phyloP scores from a whole-genome alignment of 2,888 invertebrate species.

The Oscheius sp. region DNA sequence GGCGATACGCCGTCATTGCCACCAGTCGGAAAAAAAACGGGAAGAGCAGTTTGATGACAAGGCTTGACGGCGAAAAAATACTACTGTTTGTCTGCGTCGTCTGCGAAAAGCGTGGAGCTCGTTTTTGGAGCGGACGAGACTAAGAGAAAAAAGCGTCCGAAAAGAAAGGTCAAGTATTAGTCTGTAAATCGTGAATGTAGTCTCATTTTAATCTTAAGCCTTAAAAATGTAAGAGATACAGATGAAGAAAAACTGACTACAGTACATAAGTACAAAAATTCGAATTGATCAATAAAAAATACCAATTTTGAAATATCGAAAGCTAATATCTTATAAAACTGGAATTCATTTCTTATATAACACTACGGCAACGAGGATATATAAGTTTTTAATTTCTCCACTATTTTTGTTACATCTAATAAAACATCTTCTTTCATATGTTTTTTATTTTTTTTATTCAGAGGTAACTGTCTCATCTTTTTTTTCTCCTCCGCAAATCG shows the following conservation, averaged over 20 bases:
- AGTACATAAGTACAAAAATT: too few species aligned
- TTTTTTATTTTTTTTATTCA: neutral
- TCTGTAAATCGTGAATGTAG: neutral
- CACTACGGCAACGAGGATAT: too few species aligned
- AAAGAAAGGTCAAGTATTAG: neutral
- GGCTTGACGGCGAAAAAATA: constrained; percentile 2
- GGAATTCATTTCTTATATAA: too few species aligned
- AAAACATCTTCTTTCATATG: too few species aligned
- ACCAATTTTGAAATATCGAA: too few species aligned
- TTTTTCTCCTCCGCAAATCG: too few species aligned
- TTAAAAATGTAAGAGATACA: too few species aligned
- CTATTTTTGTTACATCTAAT: too few species aligned
- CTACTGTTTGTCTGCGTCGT: constrained; percentile 6
- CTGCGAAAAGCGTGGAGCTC: neutral
- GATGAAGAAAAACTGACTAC: too few species aligned
- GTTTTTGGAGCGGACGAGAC: neutral
- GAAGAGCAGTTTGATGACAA: neutral
- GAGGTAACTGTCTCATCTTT: neutral
- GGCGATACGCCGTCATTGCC: constrained; percentile 9
- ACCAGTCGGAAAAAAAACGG: constrained; percentile 8
- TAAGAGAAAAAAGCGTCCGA: neutral
- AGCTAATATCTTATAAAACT: too few species aligned
- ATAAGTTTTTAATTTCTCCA: too few species aligned
- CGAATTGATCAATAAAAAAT: too few species aligned
- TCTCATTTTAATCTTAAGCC: neutral